These are phyloP conservation scores for Elymnias hypermnestra DNA, from an alignment of 1,140 invertebrate species.

Conservation along the genomic window DNA sequence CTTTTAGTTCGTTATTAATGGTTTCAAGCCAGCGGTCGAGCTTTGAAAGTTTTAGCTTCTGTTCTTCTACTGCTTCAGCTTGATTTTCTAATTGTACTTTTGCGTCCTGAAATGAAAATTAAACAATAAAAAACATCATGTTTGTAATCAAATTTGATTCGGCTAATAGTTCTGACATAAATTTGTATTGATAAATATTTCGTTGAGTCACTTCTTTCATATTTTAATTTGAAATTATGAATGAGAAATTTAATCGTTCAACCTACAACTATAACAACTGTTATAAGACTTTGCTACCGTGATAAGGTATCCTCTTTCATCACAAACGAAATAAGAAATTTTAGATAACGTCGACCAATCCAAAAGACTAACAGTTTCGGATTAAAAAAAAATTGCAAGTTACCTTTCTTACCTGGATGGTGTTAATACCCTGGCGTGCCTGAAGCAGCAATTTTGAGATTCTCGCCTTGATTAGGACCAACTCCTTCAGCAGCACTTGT, in stretches of 20 bases:
- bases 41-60: conserved; percentile 52
- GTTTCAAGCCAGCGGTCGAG: conserved; percentile 62
- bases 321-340: too few species aligned
- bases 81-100: conserved; percentile 45
- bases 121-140: neutral
- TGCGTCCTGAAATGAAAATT: conserved; percentile 47
- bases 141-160: too few species aligned
- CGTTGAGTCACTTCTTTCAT: too few species aligned
- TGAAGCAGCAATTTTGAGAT: conserved; percentile 78
- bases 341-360: too few species aligned
- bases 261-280: too few species aligned
- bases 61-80: conserved; percentile 53
- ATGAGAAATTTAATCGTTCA: too few species aligned
- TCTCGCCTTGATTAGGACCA: conserved; percentile 61
- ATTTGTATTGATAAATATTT: too few species aligned
- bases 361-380: neutral
- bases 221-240: too few species aligned
- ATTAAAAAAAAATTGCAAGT: conserved; percentile 14
- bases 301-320: too few species aligned
- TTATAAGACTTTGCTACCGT: too few species aligned
- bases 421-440: conserved; percentile 77
- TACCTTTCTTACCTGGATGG: conserved; percentile 77
- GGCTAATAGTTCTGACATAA: too few species aligned
- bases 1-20: conserved; percentile 59
- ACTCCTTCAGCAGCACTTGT: conserved; percentile 69